A percentile compares a stretch with the other conserved stretches of the same genome.
Conservation (phyloP, 2,113 vertebrate species). For the Phalacrocorax carbo region DNA sequence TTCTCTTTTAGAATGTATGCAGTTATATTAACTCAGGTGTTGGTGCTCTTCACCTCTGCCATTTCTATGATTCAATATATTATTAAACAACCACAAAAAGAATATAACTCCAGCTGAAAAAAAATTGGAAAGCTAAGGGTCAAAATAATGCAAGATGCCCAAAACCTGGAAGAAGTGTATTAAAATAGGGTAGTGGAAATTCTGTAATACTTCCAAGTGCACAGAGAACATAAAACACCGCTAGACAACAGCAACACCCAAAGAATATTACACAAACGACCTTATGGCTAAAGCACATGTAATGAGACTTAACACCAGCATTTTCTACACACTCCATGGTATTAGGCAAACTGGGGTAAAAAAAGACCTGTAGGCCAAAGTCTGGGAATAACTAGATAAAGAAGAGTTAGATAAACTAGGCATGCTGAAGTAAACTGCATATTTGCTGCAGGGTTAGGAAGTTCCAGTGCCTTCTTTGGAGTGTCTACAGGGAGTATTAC, state of each 20-base stretch:
- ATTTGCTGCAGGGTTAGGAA: slow-evolving; percentile 6
- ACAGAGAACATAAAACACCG: background rate
- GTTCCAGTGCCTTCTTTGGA: background rate
- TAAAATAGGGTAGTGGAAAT: background rate
- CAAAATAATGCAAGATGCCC: background rate
- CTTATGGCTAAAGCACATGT: background rate
- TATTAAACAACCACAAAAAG: background rate
- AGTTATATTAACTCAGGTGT: background rate
- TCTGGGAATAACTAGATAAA: background rate
- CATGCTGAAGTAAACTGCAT: background rate
- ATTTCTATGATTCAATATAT: background rate
- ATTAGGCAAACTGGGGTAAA: background rate
- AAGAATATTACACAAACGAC: background rate
- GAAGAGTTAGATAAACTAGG: background rate
- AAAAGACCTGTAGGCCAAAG: background rate
- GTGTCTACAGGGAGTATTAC: background rate
- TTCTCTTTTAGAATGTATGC: background rate
- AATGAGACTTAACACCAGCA: background rate
- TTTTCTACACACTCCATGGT: background rate
- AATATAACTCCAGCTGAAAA: background rate
- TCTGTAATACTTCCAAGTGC: background rate
- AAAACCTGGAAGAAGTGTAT: background rate
- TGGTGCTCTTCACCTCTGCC: background rate
- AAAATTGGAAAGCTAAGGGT: background rate
- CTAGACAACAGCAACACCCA: background rate